phyloP scores from a whole-genome alignment of 2,888 invertebrate species.

The Pristionchus arcanus region DNA sequence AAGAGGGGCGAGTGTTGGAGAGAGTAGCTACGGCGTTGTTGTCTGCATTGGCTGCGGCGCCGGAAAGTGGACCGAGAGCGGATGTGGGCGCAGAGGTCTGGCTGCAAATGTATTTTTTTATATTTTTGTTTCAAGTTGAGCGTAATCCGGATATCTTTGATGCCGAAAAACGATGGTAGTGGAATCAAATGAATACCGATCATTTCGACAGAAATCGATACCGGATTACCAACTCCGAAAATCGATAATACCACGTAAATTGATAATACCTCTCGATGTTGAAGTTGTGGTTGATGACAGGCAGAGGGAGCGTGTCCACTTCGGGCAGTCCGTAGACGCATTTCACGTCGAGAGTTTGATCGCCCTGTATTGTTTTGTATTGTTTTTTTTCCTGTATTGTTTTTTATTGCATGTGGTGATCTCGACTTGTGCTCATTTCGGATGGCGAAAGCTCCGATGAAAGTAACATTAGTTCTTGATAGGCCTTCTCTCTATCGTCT shows the following conservation, averaged over 20 bases:
- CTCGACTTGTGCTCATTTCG: no score
- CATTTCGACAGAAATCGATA: no score
- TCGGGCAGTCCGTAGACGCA: conserved; percentile 75
- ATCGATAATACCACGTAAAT: no score
- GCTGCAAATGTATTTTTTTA: background rate
- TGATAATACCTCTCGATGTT: conserved; percentile 67
- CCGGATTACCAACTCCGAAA: no score
- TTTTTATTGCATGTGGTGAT: background rate
- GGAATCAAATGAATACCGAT: no score
- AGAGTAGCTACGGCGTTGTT: background rate
- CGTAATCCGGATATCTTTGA: no score
- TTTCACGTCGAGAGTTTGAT: conserved; percentile 69
- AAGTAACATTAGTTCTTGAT: no score
- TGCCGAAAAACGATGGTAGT: no score
- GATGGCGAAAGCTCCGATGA: no score
- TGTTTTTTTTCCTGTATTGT: background rate
- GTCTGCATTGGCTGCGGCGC: background rate
- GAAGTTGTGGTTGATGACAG: conserved; percentile 72
- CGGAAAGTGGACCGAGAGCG: conserved; percentile 24
- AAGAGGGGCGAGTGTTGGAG: background rate
- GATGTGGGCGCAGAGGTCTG: conserved; percentile 14
- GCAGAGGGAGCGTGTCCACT: conserved; percentile 71
- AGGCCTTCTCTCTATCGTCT: no score
- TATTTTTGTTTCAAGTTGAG: no score
- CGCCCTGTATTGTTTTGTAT: conserved; percentile 56